phyloP scores from a whole-genome alignment of 92 coral and sea anemone genomes.

The Epizoanthus fatuus region DNA sequence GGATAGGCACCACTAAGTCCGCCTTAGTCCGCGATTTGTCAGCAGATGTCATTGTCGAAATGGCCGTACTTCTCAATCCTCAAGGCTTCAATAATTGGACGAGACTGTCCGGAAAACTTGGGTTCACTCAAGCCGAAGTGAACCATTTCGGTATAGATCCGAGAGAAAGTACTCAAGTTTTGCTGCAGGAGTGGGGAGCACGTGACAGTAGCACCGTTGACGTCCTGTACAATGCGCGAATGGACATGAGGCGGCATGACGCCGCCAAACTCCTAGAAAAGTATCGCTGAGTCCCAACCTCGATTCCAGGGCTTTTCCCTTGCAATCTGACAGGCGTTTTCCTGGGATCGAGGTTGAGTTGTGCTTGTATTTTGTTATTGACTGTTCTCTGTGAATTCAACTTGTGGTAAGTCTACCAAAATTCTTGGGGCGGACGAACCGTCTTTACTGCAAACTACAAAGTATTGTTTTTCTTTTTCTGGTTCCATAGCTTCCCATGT shows the following conservation, averaged over 20 bases:
- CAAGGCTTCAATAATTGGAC: background rate
- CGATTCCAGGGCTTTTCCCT: no score
- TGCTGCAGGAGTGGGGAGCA: slow-evolving; percentile 26
- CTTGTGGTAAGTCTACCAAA: no score
- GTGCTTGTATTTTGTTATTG: no score
- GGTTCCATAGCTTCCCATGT: no score
- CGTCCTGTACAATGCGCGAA: background rate
- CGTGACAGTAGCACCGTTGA: slow-evolving; percentile 18
- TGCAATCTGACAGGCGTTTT: no score
- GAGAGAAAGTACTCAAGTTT: background rate
- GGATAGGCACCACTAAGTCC: background rate
- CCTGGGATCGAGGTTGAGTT: no score
- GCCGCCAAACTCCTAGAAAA: slow-evolving; percentile 16
- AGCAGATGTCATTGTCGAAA: background rate
- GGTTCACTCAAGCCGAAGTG: background rate
- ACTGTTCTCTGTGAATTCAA: no score
- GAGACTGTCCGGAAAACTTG: slow-evolving; percentile 3
- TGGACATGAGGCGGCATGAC: slow-evolving; percentile 1
- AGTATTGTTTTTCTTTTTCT: no score
- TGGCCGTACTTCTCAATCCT: background rate
- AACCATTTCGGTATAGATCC: background rate
- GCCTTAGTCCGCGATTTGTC: background rate
- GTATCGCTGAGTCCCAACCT: background rate
- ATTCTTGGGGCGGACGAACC: no score
- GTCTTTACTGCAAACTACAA: no score